Evolutionary conservation across 2,113 vertebrate genomes (phyloP), one percentile per base, ranked within the genome.

Genomic region (Petaurus breviceps): DNA sequence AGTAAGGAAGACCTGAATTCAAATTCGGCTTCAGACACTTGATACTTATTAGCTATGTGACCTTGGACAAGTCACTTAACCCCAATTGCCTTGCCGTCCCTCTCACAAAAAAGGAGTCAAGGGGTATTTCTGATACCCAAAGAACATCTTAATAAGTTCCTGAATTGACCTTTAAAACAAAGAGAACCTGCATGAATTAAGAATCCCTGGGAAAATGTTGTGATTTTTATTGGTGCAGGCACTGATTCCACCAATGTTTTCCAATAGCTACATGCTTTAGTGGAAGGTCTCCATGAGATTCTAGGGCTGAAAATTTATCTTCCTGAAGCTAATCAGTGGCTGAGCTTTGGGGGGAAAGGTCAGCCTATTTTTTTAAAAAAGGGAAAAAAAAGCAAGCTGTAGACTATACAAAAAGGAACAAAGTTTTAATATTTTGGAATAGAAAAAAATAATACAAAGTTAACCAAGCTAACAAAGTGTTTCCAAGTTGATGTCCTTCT

Each of bases 351-450:
- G 68, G n/a, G 19, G 7, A 43, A 84, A 84, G 68, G 6, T 84
- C 68, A 84, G 43, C 43, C 68, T 84, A 61, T 61, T 47, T 9
- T 92, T 94, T 55, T 95, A 46, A 57, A 91, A 52, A 52, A n/a
- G n/a, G 25, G 37, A 52, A 9, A 91, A 96, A 97, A 95, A 68
- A 22, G 95, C 93, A 91, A 93, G 92, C 92, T 89, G 46, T 1
- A 93, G 90, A 5, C 89, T 92, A 54, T 54, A 31, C 26, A 47
- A 55, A 94, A 61, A 96, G 68, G 91, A 43, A 43, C 68, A 84
- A 92, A 31, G n/a, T 16, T 46, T n/a, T 49, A 1, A 37, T 92
- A 43, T 43, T 96, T 96, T 90, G 92, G 37, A 93, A 94, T 95
- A 93, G 53, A 28, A 51, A 12, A 12, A 12, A 90, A 28, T 37